These are phyloP conservation scores for Borostomias antarcticus DNA, from an alignment of 2,797 vertebrate genomes.

Conservation along the genomic window DNA sequence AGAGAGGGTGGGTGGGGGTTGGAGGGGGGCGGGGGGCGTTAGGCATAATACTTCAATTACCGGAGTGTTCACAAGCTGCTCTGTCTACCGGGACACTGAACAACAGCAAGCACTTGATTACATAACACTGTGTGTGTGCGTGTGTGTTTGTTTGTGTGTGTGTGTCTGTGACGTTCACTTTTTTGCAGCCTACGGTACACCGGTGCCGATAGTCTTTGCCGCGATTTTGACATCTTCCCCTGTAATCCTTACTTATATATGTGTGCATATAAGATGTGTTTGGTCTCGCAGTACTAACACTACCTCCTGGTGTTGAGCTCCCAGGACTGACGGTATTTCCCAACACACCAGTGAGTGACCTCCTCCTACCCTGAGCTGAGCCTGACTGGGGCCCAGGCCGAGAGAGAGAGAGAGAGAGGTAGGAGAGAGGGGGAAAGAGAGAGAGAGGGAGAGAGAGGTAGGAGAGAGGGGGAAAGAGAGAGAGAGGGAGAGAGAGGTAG, in stretches of 20 bases:
- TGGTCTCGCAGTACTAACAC: no score
- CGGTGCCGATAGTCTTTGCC: no score
- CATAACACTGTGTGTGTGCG: slow-evolving; percentile 37
- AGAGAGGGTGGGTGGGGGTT: no score
- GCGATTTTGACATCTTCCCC: no score
- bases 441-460: slow-evolving; percentile 9
- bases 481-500: slow-evolving; percentile 14
- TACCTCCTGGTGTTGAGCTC: no score
- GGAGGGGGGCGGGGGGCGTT: slow-evolving; percentile 22
- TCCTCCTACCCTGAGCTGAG: no score
- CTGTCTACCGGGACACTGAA: slow-evolving; percentile 40
- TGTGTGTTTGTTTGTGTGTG: neutral
- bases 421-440: slow-evolving; percentile 31
- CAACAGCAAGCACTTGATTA: slow-evolving; percentile 59
- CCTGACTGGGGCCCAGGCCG: no score
- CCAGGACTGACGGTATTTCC: no score
- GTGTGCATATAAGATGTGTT: neutral
- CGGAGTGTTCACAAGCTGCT: slow-evolving; percentile 51
- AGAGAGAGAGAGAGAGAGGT: neutral
- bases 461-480: slow-evolving; percentile 11
- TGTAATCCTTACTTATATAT: neutral
- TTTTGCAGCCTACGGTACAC: neutral
- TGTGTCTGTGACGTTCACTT: neutral
- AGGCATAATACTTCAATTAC: slow-evolving; percentile 45
- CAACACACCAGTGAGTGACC: no score